Evolutionary conservation across 2,113 vertebrate genomes (phyloP), one percentile per base, ranked within the genome.

Genomic region (Thamnaconus septentrionalis): DNA sequence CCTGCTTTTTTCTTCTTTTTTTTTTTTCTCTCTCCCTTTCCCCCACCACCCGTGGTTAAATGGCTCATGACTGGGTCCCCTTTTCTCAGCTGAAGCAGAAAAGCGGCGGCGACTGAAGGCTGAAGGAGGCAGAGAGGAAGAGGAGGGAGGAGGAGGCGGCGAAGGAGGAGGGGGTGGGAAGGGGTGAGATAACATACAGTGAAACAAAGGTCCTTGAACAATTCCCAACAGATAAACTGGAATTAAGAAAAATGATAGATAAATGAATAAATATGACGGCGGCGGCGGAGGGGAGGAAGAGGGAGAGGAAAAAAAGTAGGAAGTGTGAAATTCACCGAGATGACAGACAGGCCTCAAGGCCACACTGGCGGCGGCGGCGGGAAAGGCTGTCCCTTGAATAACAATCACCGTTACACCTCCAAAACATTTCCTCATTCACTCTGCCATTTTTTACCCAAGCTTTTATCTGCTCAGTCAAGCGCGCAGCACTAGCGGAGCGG

Each of bases 401-500:
- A 92, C 89, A 92, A 92, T 93, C 87, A 92, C 84, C 73, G 79
- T 87, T 89, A 85, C 89, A 90, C 89, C 84, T 89, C 85, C 78
- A 90, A 92, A 91, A 91, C 89, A 91, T 91, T 91, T 91, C 88
- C 89, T 91, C 89, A 89, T 90, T 89, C 88, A 87, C 79, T 31
- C 85, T 83, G 84, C 90, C 86, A 75, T 91, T 91, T 31, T 89
- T 91, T 85, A 87, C 87, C 74, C 85, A 50, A 72, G 86, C 88
- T 87, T 91, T 92, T 91, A 92, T 92, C 91, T 90, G 90, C 84
- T 88, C 89, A 91, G 85, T 89, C 89, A 91, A 90, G 84, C 90
- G 86, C 83, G 72, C 78, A 70, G 88, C 89, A 82, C 84, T 64
- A 82, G 81, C 83, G 80, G 86, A 76, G 82, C 84, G 83, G 88